Evolutionary conservation across 2,113 vertebrate genomes (phyloP).

Genomic region (Brevimyrus niger): DNA sequence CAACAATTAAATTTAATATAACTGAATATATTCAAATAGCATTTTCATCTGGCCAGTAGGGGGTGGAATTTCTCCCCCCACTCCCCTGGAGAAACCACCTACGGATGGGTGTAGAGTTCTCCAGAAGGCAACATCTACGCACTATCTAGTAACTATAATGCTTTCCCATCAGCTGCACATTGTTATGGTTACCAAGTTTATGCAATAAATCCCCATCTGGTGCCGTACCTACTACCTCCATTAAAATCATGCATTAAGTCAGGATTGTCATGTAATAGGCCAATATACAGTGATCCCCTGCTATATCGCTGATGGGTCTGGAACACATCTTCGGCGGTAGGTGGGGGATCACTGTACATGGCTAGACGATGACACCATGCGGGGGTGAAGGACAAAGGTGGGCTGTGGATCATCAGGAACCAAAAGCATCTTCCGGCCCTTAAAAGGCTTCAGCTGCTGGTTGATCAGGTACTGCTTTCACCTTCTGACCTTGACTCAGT

Average conservation of each 20-base stretch:
- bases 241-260: neutral
- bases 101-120: neutral
- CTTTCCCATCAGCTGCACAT: neutral
- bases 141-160: neutral
- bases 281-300: neutral
- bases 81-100: neutral
- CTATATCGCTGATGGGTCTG: too few relatives aligned
- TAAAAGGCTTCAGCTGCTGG: neutral
- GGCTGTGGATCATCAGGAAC: neutral
- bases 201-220: neutral
- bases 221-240: neutral
- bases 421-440: neutral
- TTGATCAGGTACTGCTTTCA: neutral
- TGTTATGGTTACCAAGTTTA: neutral
- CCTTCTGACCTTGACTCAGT: neutral
- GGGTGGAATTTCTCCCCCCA: neutral
- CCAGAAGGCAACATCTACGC: neutral
- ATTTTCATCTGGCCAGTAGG: neutral
- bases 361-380: neutral
- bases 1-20: neutral
- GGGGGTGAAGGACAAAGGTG: neutral
- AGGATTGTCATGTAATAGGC: neutral
- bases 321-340: too few relatives aligned
- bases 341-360: neutral
- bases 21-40: neutral